These are phyloP conservation scores for Temnothorax curvispinosus DNA, from an alignment of 1,140 invertebrate genomes.

Conservation along the genomic window DNA sequence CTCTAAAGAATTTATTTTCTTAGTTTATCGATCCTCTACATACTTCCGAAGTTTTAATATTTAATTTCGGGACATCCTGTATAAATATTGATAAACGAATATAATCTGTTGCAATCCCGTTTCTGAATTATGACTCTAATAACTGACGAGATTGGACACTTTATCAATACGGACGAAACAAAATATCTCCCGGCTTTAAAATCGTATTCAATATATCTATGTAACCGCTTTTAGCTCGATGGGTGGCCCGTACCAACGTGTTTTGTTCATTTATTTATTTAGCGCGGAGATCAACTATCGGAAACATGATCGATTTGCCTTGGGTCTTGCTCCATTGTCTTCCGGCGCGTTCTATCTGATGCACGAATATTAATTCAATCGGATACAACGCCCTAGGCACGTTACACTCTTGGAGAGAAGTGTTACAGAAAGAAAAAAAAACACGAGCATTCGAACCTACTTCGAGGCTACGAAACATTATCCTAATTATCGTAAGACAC, in stretches of 20 bases:
- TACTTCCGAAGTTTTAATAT: too few relatives aligned
- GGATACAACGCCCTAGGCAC: slow-evolving; percentile 17
- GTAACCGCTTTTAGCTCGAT: slow-evolving; percentile 11
- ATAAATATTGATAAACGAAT: neutral
- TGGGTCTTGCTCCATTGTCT: slow-evolving; percentile 54
- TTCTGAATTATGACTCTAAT: slow-evolving; percentile 26
- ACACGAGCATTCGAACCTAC: neutral
- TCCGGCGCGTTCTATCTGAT: slow-evolving; percentile 40
- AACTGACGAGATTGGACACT: neutral
- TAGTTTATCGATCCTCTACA: too few relatives aligned
- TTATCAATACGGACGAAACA: slow-evolving; percentile 3
- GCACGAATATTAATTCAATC: slow-evolving; percentile 66
- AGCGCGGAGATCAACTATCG: slow-evolving; percentile 32
- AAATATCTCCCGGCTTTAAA: neutral
- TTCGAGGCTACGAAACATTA: slow-evolving; percentile 1
- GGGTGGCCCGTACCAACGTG: slow-evolving; percentile 41
- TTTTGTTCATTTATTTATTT: slow-evolving; percentile 59
- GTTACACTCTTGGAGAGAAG: slow-evolving; percentile 10
- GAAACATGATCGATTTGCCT: slow-evolving; percentile 62
- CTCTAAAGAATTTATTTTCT: too few relatives aligned
- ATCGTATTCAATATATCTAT: slow-evolving; percentile 30
- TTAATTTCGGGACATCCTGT: neutral
- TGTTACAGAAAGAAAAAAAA: slow-evolving; percentile 21
- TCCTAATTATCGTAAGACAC: slow-evolving; percentile 10
- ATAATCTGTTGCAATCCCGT: neutral